Conservation (phyloP, 2,797 vertebrate species). For the Ptychobarbus kaznakovi region DNA sequence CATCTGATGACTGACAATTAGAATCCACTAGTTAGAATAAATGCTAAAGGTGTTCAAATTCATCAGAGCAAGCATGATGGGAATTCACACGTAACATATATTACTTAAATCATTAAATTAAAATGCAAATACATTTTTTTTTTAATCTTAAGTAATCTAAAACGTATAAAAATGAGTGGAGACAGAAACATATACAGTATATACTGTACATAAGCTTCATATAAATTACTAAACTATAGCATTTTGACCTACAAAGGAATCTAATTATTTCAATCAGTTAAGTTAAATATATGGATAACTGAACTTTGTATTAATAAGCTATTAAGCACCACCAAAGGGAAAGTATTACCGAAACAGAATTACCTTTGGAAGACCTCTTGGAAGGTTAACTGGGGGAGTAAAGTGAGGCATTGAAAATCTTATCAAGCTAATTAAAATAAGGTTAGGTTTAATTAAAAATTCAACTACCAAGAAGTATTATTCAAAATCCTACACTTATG, state of each 20-base stretch:
- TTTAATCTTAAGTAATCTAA: too few species aligned
- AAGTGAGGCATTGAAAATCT: background rate
- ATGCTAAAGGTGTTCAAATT: background rate
- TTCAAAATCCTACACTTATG: background rate
- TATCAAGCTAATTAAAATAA: constrained; percentile 42
- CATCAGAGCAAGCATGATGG: background rate
- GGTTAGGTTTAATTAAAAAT: constrained; percentile 43
- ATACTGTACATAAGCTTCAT: background rate
- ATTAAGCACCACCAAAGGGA: background rate
- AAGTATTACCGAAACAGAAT: constrained; percentile 7
- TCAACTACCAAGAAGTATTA: background rate
- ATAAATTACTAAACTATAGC: background rate
- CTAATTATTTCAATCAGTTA: background rate
- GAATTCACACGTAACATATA: background rate
- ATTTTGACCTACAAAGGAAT: background rate
- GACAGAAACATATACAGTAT: background rate
- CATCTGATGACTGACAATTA: background rate
- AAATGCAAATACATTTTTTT: background rate
- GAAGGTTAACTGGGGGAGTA: background rate
- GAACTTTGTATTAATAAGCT: background rate
- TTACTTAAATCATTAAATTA: background rate
- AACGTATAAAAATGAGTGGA: background rate
- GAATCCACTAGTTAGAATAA: background rate
- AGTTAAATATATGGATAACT: background rate
- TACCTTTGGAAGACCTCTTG: constrained; percentile 3